Evolutionary conservation across 2,888 invertebrate genomes (phyloP).

Genomic region (Dryococelus australis): DNA sequence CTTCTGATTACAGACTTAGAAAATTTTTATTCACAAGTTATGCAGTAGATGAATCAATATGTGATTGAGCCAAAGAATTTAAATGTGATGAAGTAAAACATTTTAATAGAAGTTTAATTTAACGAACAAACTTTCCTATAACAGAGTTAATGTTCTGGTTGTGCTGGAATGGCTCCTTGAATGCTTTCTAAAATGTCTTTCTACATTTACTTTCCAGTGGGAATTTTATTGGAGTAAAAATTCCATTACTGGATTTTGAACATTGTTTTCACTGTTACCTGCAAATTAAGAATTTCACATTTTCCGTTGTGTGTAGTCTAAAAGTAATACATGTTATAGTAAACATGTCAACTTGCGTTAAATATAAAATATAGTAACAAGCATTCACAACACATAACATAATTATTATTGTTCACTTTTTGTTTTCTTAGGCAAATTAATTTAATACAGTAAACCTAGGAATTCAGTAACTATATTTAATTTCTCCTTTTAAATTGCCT

Average conservation of each 20-base stretch:
- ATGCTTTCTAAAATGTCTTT: not conserved
- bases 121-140: not conserved
- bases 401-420: not conserved
- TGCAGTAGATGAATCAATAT: no score
- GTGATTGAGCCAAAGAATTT: no score
- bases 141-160: not conserved
- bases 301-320: not conserved
- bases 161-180: not conserved
- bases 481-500: not conserved
- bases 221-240: not conserved
- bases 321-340: not conserved
- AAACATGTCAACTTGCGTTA: not conserved
- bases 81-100: no score
- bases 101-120: no score
- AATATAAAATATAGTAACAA: not conserved
- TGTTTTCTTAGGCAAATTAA: not conserved
- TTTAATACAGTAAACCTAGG: not conserved
- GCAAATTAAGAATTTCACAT: not conserved
- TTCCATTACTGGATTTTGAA: not conserved
- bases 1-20: no score
- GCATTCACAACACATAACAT: not conserved
- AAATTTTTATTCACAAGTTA: no score
- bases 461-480: not conserved
- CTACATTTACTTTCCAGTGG: not conserved
- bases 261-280: constrained; percentile 16